phyloP scores from a whole-genome alignment of 2,113 vertebrate genomes.

The Apus apus region DNA sequence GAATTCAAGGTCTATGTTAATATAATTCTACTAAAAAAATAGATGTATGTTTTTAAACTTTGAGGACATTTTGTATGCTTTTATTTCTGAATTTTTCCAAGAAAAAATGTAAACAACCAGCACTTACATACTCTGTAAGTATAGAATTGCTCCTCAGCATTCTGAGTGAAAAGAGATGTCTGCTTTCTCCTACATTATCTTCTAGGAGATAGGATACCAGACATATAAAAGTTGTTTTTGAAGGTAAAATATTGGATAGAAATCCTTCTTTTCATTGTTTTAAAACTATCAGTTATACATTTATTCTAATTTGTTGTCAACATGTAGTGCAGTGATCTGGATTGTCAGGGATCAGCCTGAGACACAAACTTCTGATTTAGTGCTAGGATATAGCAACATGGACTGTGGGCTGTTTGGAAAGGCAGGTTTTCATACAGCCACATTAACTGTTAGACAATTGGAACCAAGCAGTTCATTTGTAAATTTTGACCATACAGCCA shows the following conservation, averaged over 20 bases:
- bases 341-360: background rate
- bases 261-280: background rate
- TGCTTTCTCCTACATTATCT: background rate
- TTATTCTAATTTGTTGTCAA: background rate
- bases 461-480: background rate
- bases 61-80: background rate
- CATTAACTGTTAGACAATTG: background rate
- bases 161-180: background rate
- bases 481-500: background rate
- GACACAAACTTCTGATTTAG: background rate
- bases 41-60: background rate
- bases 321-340: background rate
- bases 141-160: background rate
- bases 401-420: background rate
- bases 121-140: background rate
- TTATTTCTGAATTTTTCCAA: background rate
- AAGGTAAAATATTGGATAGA: background rate
- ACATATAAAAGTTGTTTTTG: background rate
- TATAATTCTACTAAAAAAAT: background rate
- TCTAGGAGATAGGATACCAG: background rate
- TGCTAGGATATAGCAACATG: background rate
- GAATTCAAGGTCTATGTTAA: background rate
- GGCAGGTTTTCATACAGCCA: background rate
- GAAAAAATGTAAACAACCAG: background rate
- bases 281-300: background rate